Conservation (phyloP, 2,888 invertebrate species). For the Orchesella flavescens region DNA sequence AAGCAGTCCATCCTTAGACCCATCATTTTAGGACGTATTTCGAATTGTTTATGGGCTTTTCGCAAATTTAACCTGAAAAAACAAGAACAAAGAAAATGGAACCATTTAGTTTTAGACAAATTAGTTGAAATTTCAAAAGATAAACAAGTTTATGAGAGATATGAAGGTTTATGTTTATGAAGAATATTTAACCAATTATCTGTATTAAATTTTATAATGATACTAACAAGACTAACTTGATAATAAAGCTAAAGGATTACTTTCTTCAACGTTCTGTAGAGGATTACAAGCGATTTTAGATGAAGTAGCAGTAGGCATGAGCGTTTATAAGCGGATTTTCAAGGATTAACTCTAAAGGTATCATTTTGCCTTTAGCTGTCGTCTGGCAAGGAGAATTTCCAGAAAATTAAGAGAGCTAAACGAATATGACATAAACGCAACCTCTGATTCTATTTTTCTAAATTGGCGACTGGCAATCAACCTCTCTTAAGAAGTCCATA, state of each 20-base stretch:
- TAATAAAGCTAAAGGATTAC: background rate
- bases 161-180: background rate
- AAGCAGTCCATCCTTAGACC: background rate
- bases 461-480: no score
- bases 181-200: background rate
- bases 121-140: background rate
- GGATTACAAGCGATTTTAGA: background rate
- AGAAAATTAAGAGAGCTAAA: background rate
- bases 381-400: no score
- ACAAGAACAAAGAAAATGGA: background rate
- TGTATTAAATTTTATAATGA: background rate
- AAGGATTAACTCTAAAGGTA: no score
- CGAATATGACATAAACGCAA: conserved; percentile 13
- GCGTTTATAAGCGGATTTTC: no score
- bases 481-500: background rate
- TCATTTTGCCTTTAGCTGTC: no score
- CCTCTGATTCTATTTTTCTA: background rate
- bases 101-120: background rate
- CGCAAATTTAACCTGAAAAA: background rate
- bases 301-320: no score
- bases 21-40: background rate
- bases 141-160: background rate
- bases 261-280: background rate
- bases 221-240: background rate
- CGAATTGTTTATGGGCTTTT: background rate